Conservation (phyloP, 2,797 vertebrate species). For the Galagoides demidoff region DNA sequence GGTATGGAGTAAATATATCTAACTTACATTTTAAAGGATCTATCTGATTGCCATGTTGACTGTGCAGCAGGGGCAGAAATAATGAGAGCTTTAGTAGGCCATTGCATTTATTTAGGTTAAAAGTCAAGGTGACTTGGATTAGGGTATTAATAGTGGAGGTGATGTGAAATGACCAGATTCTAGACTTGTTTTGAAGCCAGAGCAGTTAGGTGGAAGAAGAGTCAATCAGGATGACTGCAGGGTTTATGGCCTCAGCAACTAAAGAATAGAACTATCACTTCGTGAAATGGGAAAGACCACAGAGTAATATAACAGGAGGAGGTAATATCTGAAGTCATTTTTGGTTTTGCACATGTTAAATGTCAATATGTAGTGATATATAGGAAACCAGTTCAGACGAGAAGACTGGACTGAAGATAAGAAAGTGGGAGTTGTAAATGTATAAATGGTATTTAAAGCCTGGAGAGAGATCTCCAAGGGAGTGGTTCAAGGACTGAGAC, state of each 20-base stretch:
- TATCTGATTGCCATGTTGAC: neutral
- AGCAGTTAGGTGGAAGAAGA: neutral
- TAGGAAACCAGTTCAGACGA: slow-evolving; percentile 2
- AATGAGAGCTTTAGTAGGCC: neutral
- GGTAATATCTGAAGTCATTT: slow-evolving; percentile 34
- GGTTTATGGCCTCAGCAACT: neutral
- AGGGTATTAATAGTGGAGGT: neutral
- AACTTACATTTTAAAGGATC: neutral
- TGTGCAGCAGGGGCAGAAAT: neutral
- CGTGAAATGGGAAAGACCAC: neutral
- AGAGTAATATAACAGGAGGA: neutral
- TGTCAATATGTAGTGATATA: neutral
- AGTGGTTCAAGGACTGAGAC: neutral
- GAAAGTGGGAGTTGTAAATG: neutral
- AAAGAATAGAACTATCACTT: neutral
- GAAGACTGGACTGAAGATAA: neutral
- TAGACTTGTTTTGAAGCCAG: slow-evolving; percentile 8
- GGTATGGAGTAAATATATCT: neutral
- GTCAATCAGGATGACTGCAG: neutral
- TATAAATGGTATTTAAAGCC: neutral
- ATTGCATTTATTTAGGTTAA: slow-evolving; percentile 23
- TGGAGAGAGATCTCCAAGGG: neutral
- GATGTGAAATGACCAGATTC: neutral
- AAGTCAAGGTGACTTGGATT: slow-evolving; percentile 36
- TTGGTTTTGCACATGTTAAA: slow-evolving; percentile 32